Conservation (phyloP, 2,113 vertebrate species). For the Gracilinanus agilis region DNA sequence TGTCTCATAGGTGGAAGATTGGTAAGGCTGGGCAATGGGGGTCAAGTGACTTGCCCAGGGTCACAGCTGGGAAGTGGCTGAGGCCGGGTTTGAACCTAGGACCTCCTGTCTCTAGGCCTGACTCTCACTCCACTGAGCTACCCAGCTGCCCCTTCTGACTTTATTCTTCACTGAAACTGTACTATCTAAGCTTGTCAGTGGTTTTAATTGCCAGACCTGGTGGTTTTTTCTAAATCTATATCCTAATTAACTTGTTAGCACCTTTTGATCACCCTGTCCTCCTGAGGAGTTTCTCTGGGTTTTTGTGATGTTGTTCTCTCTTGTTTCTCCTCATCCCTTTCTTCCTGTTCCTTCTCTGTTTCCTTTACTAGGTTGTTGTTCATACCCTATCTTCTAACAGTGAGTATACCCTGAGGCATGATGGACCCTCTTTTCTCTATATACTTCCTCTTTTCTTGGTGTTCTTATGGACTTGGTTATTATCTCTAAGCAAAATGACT, state of each 20-base stretch:
- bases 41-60: no score
- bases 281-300: background rate
- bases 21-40: no score
- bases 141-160: no score
- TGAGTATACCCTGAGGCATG: background rate
- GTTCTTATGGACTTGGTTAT: background rate
- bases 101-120: no score
- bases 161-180: background rate
- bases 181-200: background rate
- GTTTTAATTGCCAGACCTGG: background rate
- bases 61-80: no score
- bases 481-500: background rate
- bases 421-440: background rate
- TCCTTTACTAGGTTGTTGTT: background rate
- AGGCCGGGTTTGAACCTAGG: no score
- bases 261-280: background rate
- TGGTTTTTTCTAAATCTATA: background rate
- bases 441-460: background rate
- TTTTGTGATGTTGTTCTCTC: background rate
- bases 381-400: background rate
- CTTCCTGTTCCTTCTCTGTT: background rate
- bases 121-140: no score
- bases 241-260: background rate
- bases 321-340: background rate
- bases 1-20: no score